Base-by-base conservation (phyloP, 2,888 invertebrate genomes). In the Orchesella flavescens region DNA sequence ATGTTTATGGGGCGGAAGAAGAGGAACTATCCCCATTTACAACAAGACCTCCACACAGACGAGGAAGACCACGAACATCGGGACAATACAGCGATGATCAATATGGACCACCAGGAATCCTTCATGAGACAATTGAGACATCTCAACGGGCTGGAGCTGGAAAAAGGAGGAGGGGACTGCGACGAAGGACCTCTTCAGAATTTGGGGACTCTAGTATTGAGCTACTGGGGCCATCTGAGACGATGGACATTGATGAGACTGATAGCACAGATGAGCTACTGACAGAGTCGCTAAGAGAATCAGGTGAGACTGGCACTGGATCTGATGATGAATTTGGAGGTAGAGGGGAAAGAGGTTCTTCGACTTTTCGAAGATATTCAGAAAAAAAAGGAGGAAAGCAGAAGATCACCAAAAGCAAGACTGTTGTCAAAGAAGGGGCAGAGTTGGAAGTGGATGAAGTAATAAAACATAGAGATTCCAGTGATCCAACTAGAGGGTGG, bases 401-500 rank as follows among this genome's bases (percentile, higher is more conserved):
- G 63, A 24, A 24, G 21, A 66, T 43, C 17, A 46, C 9, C 15
- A 53, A 43, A 53, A 53, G 10, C 57, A 57, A 55, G 69, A 69
- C 73, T n/a, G 59, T 55, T n/a, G 74, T 24, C n/a, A n/a, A n/a
- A 63, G 77, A 46, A 44, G 65, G 21, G 53, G 57, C 17, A 65
- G 34, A 34, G 23, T 43, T 43, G 17, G 66, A 92, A 92, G 88
- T 90, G 89, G 86, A 90, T 90, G 66, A 90, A 91, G n/a, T n/a
- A n/a, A 87, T 90, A 90, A 81, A 68, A 15, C 21, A 46, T n/a
- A 75, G 49, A 24, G 59, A 46, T 10, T 46, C 9, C 13, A 92
- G 92, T 65, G 92, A 92, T 89, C 91, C 93, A 85, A 89, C 90
- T 72, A 90, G 90, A 4, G 7, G 34, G 34, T 34, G 34, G 34